These are phyloP conservation scores for Eudyptes chrysolophus DNA, from an alignment of 2,113 vertebrate genomes.

Conservation along the genomic window DNA sequence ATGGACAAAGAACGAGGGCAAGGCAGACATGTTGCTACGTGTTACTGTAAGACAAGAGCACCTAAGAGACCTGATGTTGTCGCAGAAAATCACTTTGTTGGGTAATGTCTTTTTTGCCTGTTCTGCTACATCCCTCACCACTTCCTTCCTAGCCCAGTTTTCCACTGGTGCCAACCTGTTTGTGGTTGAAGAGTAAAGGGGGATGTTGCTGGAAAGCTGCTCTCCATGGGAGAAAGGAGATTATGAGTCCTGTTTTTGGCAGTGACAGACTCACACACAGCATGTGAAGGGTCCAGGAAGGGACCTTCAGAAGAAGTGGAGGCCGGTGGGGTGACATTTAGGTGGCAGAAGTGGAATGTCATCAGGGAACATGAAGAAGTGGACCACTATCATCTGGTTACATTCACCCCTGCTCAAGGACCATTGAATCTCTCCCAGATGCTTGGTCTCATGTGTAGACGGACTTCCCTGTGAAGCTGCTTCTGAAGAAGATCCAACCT, in stretches of 20 bases:
- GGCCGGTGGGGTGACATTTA: background rate
- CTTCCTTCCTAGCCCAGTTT: background rate
- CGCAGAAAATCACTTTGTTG: background rate
- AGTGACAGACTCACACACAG: background rate
- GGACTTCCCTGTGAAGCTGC: background rate
- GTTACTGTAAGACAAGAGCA: background rate
- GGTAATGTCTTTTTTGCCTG: background rate
- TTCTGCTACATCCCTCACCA: background rate
- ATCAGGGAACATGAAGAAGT: background rate
- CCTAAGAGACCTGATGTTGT: background rate
- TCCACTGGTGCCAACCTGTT: background rate
- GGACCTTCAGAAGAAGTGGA: background rate
- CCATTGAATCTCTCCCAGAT: background rate
- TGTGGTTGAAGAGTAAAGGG: background rate
- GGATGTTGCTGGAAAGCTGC: background rate
- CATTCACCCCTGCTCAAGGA: background rate
- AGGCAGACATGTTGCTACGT: background rate
- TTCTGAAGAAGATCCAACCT: background rate
- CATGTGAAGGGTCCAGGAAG: background rate
- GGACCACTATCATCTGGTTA: background rate
- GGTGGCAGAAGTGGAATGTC: background rate
- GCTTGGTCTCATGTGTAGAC: rapidly evolving
- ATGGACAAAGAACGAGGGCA: background rate
- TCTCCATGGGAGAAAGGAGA: background rate
- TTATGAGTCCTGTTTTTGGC: background rate